phyloP scores from a whole-genome alignment of 2,113 vertebrate genomes.

The Oophaga pumilio region DNA sequence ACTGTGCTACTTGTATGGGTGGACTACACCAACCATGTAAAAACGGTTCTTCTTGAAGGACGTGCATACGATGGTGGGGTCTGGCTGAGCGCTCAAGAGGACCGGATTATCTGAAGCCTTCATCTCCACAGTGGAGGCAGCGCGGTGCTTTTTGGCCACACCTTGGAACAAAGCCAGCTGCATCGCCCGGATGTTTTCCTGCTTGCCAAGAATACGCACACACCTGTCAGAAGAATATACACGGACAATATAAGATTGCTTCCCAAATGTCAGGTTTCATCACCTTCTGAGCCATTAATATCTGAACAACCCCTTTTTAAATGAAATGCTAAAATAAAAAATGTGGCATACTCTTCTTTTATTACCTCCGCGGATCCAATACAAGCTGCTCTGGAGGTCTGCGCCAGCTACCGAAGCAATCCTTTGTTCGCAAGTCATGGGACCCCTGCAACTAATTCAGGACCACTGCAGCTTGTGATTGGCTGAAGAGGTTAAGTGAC shows the following conservation, averaged over 20 bases:
- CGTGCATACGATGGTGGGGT: slow-evolving; percentile 93
- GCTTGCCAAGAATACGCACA: slow-evolving; percentile 93
- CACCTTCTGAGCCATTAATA: background rate
- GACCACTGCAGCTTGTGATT: too few species aligned
- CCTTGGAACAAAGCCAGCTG: slow-evolving; percentile 93
- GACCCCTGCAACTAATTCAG: too few species aligned
- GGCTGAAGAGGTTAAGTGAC: too few species aligned
- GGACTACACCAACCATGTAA: slow-evolving; percentile 81
- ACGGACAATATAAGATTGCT: background rate
- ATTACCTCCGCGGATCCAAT: too few species aligned
- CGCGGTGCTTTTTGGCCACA: slow-evolving; percentile 82
- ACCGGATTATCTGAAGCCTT: slow-evolving; percentile 97
- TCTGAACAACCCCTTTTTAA: too few species aligned
- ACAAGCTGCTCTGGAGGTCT: too few species aligned
- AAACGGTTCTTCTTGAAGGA: slow-evolving; percentile 98
- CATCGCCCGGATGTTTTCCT: slow-evolving; percentile 94
- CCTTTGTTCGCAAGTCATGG: too few species aligned
- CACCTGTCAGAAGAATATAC: slow-evolving; percentile 74
- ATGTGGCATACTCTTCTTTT: too few species aligned
- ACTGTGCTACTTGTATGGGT: background rate
- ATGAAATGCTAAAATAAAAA: too few species aligned
- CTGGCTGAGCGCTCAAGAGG: slow-evolving; percentile 83
- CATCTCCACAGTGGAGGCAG: slow-evolving; percentile 94
- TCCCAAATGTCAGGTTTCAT: too few species aligned
- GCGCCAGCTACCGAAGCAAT: too few species aligned